Percentiles rank a stretch among this genome's conserved stretches.
These are phyloP conservation scores for Prenolepis imparis DNA, from an alignment of 2,888 invertebrate species.

Conservation along the genomic window DNA sequence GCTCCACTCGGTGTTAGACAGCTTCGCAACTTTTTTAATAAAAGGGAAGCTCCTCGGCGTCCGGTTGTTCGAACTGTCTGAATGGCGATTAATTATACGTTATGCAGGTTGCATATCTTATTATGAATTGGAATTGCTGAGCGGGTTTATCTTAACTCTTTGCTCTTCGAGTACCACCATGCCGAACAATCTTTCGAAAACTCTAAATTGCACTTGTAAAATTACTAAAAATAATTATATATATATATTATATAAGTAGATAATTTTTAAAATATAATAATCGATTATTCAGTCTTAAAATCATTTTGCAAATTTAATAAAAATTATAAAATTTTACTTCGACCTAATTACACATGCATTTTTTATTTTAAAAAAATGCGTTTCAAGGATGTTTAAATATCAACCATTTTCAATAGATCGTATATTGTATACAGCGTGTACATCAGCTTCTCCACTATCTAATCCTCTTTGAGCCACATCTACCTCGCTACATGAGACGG, in stretches of 20 bases:
- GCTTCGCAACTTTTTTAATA: constrained; percentile 69
- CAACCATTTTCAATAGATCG: constrained; percentile 20
- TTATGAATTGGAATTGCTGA: constrained; percentile 21
- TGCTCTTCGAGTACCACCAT: not conserved
- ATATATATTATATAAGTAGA: not conserved
- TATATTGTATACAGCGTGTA: not conserved
- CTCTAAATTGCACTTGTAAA: not conserved
- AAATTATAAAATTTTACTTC: constrained; percentile 1
- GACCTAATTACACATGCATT: not conserved
- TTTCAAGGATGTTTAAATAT: not conserved
- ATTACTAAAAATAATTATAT: not conserved
- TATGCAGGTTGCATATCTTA: constrained; percentile 18
- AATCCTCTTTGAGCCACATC: constrained; percentile 43
- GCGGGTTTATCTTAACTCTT: not conserved
- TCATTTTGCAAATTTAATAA: not conserved
- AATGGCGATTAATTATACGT: constrained; percentile 66
- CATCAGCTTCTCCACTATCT: constrained; percentile 41
- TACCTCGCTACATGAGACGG: constrained; percentile 31
- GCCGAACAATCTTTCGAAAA: not conserved
- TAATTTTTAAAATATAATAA: not conserved
- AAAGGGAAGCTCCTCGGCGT: constrained; percentile 57
- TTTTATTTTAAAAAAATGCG: constrained; percentile 4
- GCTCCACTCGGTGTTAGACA: constrained; percentile 59
- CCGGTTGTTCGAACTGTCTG: constrained; percentile 22
- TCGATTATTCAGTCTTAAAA: not conserved